These are phyloP conservation scores for Hippolais icterina DNA, from an alignment of 2,113 vertebrate species.

Conservation along the genomic window DNA sequence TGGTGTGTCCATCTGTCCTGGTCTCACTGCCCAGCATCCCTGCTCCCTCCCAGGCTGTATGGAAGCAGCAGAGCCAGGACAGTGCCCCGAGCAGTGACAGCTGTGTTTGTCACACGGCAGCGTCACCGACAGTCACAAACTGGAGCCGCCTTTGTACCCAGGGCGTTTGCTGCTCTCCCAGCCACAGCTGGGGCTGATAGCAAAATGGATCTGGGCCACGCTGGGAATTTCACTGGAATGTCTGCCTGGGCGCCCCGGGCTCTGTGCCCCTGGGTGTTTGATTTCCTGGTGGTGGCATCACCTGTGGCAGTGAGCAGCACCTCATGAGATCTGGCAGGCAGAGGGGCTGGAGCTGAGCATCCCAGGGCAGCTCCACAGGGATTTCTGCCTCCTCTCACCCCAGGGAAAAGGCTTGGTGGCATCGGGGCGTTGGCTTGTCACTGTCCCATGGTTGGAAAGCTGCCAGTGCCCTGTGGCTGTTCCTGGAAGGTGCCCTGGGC, in stretches of 20 bases:
- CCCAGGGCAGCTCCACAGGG: background rate
- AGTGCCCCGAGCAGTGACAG: rapidly evolving
- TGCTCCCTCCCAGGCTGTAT: background rate
- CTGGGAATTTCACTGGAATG: background rate
- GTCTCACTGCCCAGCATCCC: background rate
- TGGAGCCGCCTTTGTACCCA: background rate
- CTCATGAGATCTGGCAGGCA: background rate
- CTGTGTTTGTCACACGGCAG: background rate
- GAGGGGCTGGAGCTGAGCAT: background rate
- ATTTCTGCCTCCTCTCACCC: background rate
- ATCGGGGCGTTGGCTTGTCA: rapidly evolving
- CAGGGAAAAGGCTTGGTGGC: background rate
- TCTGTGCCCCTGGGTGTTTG: background rate
- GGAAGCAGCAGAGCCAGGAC: background rate
- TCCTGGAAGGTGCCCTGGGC: background rate
- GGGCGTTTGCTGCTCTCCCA: background rate
- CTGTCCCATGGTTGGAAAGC: rapidly evolving
- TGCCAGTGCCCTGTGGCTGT: rapidly evolving
- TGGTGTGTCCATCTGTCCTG: background rate
- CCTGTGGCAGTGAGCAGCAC: background rate
- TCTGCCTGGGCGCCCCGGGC: background rate
- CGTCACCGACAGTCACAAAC: rapidly evolving
- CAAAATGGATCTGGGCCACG: rapidly evolving
- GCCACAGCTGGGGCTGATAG: background rate
- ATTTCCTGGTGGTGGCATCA: background rate